Evolutionary conservation across 2,113 vertebrate genomes (phyloP).

Genomic region (Patagioenas fasciata): DNA sequence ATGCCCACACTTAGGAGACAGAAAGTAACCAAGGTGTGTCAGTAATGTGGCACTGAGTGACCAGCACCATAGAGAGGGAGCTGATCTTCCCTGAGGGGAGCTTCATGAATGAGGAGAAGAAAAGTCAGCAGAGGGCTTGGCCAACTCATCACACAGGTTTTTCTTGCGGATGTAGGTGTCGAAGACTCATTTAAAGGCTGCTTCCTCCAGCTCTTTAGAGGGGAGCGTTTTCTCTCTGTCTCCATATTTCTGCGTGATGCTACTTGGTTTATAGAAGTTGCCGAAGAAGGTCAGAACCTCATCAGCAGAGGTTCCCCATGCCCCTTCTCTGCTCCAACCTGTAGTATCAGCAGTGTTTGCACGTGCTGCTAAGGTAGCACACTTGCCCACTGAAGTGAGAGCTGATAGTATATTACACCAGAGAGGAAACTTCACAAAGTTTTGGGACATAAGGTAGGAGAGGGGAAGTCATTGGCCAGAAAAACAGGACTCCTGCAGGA

Average conservation of each 20-base stretch:
- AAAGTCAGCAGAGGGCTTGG: neutral
- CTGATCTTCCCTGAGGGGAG: neutral
- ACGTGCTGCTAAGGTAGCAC: neutral
- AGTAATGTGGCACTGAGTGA: neutral
- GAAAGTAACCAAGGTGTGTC: neutral
- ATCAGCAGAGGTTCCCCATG: neutral
- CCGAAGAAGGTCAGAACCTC: neutral
- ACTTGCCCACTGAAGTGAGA: neutral
- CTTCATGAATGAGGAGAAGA: neutral
- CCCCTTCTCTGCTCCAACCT: neutral
- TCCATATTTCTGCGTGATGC: neutral
- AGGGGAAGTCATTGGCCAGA: neutral
- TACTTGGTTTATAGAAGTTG: neutral
- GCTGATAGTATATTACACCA: neutral
- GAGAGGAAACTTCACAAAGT: neutral
- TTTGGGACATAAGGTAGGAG: neutral
- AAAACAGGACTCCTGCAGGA: neutral
- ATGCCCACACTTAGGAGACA: neutral
- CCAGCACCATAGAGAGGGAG: neutral
- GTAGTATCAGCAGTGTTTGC: neutral
- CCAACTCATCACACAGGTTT: neutral
- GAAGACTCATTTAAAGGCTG: neutral
- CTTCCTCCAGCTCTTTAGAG: neutral
- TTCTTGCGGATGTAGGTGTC: neutral
- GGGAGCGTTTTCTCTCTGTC: neutral